Base-by-base conservation (phyloP, 2,113 vertebrate genomes). In the Opisthocomus hoazin region DNA sequence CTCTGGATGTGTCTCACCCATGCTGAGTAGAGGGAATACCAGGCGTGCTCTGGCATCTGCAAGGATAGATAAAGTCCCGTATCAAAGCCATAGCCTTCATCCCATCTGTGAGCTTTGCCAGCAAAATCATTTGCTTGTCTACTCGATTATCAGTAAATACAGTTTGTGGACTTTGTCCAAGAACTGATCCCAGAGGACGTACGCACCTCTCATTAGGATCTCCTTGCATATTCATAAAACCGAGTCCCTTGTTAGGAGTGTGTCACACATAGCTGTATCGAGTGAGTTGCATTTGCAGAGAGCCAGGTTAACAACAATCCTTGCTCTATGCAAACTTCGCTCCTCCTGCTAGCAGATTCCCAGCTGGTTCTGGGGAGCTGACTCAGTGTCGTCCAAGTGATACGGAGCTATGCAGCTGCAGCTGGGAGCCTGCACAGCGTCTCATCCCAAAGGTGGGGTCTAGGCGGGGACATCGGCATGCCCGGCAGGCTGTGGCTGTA, bases 341-440 rank as follows among this genome's bases (percentile, higher is more conserved):
- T 68, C 23, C 53, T 26, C 30, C 51, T 15, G 22, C 39, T 46
- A 15, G 56, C 60, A 39, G n/a, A 6, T 71, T 51, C 41, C 75
- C 60, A 30, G 29, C 58, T 60, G 43, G 19, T 26, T 16, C 66
- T n/a, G 70, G 45, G 46, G 76, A 83, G 51, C 81, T 51, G 60
- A 1, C 5, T 27, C 10, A 0, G 2, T 10, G 43, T 4, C 36
- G 41, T 30, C 5, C n/a, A 8, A 13, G 70, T 5, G 9, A 22
- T 4, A 3, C 50, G 53, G 89, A 74, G 70, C 63, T 54, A 11
- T 16, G 76, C 51, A 39, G 63, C 48, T 64, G 68, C 3, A 26
- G 66, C 77, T 65, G 81, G 46, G 56, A 73, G 18, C 65, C 63
- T 53, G 58, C 80, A 12, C 22, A 8, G 30, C 6, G 12, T 24